Evolutionary conservation across 2,113 vertebrate species (phyloP).

Genomic region (Muntiacus reevesi): DNA sequence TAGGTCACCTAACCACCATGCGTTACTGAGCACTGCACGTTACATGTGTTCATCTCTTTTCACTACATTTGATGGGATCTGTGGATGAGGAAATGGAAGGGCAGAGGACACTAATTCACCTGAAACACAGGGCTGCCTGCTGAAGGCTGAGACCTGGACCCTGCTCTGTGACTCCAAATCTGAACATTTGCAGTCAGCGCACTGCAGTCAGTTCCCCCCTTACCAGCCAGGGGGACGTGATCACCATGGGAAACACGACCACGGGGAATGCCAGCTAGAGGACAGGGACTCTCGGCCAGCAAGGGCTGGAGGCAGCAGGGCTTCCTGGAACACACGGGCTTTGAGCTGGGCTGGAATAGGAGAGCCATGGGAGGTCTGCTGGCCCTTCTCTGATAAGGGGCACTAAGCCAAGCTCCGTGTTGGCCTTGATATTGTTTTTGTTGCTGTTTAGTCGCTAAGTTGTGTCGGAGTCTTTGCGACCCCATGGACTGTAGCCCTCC

Average conservation of each 20-base stretch:
- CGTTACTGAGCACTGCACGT: not conserved
- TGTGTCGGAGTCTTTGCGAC: not conserved
- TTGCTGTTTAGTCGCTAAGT: not conserved
- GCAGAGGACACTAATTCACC: not conserved
- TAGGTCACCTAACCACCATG: not conserved
- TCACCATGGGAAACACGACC: not conserved
- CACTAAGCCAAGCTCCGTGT: not conserved
- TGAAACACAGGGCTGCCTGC: not conserved
- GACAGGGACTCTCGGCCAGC: not conserved
- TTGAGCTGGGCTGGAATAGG: not conserved
- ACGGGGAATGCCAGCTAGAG: accelerated
- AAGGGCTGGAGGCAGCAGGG: not conserved
- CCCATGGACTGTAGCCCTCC: not conserved
- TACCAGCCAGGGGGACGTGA: not conserved
- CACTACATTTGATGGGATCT: not conserved
- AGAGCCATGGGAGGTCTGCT: not conserved
- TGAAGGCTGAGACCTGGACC: accelerated
- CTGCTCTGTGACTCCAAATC: not conserved
- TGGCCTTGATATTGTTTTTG: not conserved
- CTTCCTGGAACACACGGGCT: not conserved
- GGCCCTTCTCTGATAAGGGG: not conserved
- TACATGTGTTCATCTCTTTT: not conserved
- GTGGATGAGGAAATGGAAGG: not conserved
- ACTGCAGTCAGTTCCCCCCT: too few species aligned
- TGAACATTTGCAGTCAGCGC: accelerated